phyloP scores from a whole-genome alignment of 2,888 invertebrate species.

The Dione vanillae region DNA sequence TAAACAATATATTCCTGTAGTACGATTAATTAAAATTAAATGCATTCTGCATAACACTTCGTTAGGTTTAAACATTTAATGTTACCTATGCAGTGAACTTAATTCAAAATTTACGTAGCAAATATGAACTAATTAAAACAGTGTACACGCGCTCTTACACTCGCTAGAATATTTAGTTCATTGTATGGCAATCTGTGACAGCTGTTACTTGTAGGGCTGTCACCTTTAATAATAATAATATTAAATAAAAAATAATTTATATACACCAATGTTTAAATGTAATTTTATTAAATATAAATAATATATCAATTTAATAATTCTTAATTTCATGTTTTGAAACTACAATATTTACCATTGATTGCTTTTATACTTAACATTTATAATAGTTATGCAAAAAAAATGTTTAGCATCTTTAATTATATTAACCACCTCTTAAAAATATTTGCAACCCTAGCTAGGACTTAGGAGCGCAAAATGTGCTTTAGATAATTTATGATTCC shows the following conservation, averaged over 20 bases:
- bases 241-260: too few relatives aligned
- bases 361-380: too few relatives aligned
- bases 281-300: too few relatives aligned
- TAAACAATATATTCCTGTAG: not conserved
- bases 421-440: not conserved
- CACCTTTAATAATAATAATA: not conserved
- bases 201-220: slow-evolving; percentile 28
- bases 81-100: slow-evolving; percentile 21
- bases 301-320: not conserved
- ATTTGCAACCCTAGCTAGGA: slow-evolving; percentile 4
- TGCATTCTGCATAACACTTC: slow-evolving; percentile 11
- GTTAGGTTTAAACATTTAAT: slow-evolving; percentile 20
- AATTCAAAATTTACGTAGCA: slow-evolving; percentile 26
- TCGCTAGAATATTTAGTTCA: slow-evolving; percentile 38
- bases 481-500: slow-evolving; percentile 31
- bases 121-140: slow-evolving; percentile 31
- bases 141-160: slow-evolving; percentile 35
- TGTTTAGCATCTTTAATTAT: too few relatives aligned
- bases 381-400: too few relatives aligned
- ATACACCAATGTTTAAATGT: not conserved
- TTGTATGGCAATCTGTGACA: slow-evolving; percentile 38
- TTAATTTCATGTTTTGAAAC: not conserved
- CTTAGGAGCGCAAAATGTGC: slow-evolving; percentile 20
- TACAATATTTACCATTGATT: too few relatives aligned
- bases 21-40: slow-evolving; percentile 3